Evolutionary conservation across 2,888 invertebrate genomes (phyloP).

Genomic region (Torymus auratus): DNA sequence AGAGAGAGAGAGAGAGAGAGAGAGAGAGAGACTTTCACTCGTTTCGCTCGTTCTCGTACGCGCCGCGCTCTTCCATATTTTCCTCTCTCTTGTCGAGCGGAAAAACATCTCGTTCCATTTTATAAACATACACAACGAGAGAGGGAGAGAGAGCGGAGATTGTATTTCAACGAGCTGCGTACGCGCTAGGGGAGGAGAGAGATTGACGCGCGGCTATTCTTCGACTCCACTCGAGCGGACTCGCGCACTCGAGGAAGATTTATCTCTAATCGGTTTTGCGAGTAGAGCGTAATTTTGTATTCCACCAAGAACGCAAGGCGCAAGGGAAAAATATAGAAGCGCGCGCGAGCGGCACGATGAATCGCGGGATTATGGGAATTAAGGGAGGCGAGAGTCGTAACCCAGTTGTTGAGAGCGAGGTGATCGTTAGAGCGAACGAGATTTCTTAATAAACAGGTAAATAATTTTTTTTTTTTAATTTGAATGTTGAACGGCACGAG

Average conservation of each 20-base stretch:
- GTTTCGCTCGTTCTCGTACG: neutral
- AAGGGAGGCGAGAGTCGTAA: slow-evolving; percentile 18
- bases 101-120: slow-evolving; percentile 34
- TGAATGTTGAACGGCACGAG: no score
- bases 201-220: slow-evolving; percentile 44
- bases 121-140: slow-evolving; percentile 9
- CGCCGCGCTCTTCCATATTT: slow-evolving; percentile 16
- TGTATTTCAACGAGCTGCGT: slow-evolving; percentile 15
- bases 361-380: neutral
- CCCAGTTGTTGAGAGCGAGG: slow-evolving; percentile 3
- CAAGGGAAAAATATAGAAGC: neutral
- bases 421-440: no score
- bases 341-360: neutral
- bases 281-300: neutral
- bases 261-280: slow-evolving; percentile 43
- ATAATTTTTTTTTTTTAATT: neutral
- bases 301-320: no score
- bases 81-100: neutral
- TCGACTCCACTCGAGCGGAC: slow-evolving; percentile 18
- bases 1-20: no score
- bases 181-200: neutral
- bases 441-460: no score
- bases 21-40: slow-evolving; percentile 2
- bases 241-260: slow-evolving; percentile 17
- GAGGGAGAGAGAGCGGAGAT: neutral